Base-by-base conservation (phyloP, 2,888 invertebrate species). In the Mythimna lalbum region DNA sequence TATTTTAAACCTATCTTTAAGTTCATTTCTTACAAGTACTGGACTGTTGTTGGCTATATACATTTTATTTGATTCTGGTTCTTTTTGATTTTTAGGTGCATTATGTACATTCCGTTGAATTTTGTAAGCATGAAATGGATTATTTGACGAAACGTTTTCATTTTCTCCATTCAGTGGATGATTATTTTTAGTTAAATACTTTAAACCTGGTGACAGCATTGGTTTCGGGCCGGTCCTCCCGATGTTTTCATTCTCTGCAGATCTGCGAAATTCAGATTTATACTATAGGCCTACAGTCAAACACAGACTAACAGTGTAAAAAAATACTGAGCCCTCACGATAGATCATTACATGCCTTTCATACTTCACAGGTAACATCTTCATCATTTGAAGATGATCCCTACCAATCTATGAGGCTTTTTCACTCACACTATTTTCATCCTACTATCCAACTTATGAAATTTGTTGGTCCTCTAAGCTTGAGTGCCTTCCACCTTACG, bases 131-230 rank as follows among this genome's bases (percentile, higher is more conserved):
- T 23, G 12, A 59, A 43, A 23, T 23, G 12, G 33, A 9, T 23
- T 23, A 53, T 14, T 53, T 43, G 33, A 23, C n/a, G 12, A 31
- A 50, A 39, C 12, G 5, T n/a, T 59, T 43, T 2, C 0, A 33
- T 57, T 43, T n/a, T 43, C n/a, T 9, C 4, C 39, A 10, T 67
- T 39, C 19, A 12, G 10, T 47, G 23, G 19, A 21, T 19, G 23
- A 59, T 69, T 33, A 14, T 69, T 33, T 33, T 70, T 33, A n/a
- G 43, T 47, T 47, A 70, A 70, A 53, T 70, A 70, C 43, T 70
- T 60, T 36, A 70, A 33, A 14, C 70, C 52, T 14, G 33, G 19
- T 27, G 70, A 33, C 23, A 70, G 23, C 27, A 36, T 47, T 27
- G n/a, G 14, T 27, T 59, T 4, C 12, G 59, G 17, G 21, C 19